Conservation (phyloP, 2,888 invertebrate genomes). For the Tipula vernalis region DNA sequence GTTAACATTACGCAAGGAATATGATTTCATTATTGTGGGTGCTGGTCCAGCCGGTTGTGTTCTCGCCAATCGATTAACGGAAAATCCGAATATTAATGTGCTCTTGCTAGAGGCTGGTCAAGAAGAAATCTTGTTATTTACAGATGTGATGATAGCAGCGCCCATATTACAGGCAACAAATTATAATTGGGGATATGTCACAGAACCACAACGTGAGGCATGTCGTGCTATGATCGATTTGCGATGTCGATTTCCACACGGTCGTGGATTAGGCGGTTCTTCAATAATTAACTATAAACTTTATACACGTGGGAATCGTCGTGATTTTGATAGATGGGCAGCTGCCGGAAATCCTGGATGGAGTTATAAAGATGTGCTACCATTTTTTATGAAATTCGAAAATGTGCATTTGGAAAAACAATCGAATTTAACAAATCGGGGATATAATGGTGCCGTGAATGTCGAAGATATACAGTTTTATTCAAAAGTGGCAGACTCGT, state of each 20-base stretch:
- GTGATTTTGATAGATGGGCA: constrained; percentile 60
- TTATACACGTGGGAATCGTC: constrained; percentile 59
- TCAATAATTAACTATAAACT: constrained; percentile 53
- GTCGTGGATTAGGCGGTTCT: constrained; percentile 45
- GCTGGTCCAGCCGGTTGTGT: constrained; percentile 67
- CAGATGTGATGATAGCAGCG: constrained; percentile 29
- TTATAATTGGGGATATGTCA: constrained; percentile 64
- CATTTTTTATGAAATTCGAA: constrained; percentile 50
- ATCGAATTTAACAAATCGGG: constrained; percentile 42
- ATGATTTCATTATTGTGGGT: constrained; percentile 75
- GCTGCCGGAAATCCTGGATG: constrained; percentile 59
- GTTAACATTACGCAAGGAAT: constrained; percentile 35
- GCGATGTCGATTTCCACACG: constrained; percentile 39
- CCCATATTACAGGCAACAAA: constrained; percentile 32
- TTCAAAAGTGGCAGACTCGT: constrained; percentile 39
- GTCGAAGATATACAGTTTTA: constrained; percentile 46
- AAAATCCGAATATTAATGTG: constrained; percentile 36
- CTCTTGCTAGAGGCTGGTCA: constrained; percentile 41
- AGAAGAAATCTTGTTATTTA: constrained; percentile 31
- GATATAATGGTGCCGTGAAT: constrained; percentile 45
- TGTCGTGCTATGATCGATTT: constrained; percentile 39
- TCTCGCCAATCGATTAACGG: constrained; percentile 34
- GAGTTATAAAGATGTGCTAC: constrained; percentile 49
- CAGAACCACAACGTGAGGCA: constrained; percentile 50
- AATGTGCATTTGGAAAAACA: constrained; percentile 26